Conservation (phyloP, 2,113 vertebrate genomes). For the Sterrhoptilus dennistouni region DNA sequence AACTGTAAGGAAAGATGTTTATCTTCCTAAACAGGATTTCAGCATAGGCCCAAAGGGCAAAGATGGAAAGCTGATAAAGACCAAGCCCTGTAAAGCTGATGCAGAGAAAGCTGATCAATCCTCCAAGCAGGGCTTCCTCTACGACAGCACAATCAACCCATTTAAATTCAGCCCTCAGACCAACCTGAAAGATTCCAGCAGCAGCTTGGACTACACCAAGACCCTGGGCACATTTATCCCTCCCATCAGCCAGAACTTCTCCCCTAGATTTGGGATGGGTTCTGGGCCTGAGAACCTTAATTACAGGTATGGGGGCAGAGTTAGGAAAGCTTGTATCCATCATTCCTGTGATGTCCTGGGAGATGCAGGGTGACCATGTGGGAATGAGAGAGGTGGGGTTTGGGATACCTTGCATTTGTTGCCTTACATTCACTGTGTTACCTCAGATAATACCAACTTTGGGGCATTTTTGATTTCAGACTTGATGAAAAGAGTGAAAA, state of each 20-base stretch:
- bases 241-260: constrained; percentile 59
- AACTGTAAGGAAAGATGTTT: constrained; percentile 7
- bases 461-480: constrained; percentile 65
- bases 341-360: background rate
- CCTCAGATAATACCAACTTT: background rate
- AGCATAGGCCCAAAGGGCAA: constrained; percentile 52
- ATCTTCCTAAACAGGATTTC: constrained; percentile 69
- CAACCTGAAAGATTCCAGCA: constrained; percentile 53
- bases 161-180: constrained; percentile 52
- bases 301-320: constrained; percentile 72
- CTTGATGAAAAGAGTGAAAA: constrained; percentile 75
- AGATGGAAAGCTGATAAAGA: constrained; percentile 64
- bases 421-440: accelerated
- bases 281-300: constrained; percentile 52
- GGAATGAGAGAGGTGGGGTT: accelerated
- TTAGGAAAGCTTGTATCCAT: background rate
- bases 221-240: constrained; percentile 62
- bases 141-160: background rate
- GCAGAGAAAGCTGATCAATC: constrained; percentile 42
- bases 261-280: constrained; percentile 24
- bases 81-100: constrained; percentile 54
- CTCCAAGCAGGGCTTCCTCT: constrained; percentile 43
- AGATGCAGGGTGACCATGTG: background rate
- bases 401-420: background rate
- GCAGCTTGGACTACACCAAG: constrained; percentile 52